phyloP scores from a whole-genome alignment of 2,113 vertebrate genomes.

The Amblyopsis rosae region DNA sequence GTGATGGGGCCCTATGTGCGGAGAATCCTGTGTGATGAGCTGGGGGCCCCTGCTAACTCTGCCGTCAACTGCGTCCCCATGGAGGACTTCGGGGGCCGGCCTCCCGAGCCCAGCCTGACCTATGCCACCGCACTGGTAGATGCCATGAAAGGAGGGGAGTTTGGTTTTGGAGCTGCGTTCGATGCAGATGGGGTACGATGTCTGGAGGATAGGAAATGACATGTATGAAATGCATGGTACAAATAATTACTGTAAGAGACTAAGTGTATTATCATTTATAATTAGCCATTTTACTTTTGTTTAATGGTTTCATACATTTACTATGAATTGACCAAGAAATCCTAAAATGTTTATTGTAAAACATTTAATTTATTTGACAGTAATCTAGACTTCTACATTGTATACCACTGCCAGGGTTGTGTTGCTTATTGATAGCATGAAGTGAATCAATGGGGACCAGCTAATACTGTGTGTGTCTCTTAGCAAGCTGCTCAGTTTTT shows the following conservation, averaged over 20 bases:
- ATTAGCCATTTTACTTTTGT: background rate
- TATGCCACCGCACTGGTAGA: conserved; percentile 91
- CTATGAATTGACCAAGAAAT: background rate
- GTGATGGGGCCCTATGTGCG: conserved; percentile 98
- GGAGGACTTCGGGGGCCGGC: conserved; percentile 95
- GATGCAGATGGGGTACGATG: conserved; percentile 93
- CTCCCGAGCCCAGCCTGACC: conserved; percentile 91
- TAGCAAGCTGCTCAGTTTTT: conserved; percentile 48
- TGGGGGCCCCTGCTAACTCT: conserved; percentile 96
- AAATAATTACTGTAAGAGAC: background rate
- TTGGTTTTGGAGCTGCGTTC: conserved; percentile 96
- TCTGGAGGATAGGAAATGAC: background rate
- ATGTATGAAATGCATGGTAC: too few species aligned
- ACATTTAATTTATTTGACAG: background rate
- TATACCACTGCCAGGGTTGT: conserved; percentile 19
- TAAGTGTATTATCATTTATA: background rate
- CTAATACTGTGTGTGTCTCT: conserved; percentile 10
- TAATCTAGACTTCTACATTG: conserved; percentile 11
- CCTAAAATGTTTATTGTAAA: background rate
- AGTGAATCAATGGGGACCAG: background rate
- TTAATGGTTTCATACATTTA: background rate
- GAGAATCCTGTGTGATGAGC: conserved; percentile 92
- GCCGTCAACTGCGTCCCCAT: conserved; percentile 93
- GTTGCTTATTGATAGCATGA: conserved; percentile 22
- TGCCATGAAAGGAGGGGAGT: conserved; percentile 95